Evolutionary conservation across 2,797 vertebrate genomes (phyloP).

Genomic region (Malurus splendens): DNA sequence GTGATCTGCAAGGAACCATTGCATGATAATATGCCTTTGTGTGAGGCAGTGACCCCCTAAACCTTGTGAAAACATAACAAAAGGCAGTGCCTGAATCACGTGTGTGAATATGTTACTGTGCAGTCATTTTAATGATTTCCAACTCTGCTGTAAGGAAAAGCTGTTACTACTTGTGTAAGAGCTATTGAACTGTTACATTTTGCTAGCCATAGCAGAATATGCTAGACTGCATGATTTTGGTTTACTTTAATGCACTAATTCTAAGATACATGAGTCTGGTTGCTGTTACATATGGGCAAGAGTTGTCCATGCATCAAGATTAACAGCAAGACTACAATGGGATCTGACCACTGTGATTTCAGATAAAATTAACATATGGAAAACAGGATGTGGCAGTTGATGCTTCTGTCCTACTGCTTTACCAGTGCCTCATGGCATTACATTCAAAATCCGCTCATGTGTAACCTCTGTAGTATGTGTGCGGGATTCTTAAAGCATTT

Average conservation of each 20-base stretch:
- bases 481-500: neutral
- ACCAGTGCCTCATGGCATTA: neutral
- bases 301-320: rapidly evolving
- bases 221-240: neutral
- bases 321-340: neutral
- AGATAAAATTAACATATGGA: neutral
- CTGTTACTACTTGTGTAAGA: neutral
- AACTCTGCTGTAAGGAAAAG: neutral
- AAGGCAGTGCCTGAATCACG: neutral
- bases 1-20: neutral
- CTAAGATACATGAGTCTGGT: neutral
- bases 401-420: neutral
- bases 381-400: neutral
- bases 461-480: neutral
- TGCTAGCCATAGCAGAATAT: neutral
- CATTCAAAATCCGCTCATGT: neutral
- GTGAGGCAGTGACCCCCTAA: neutral
- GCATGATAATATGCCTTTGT: neutral
- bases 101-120: neutral
- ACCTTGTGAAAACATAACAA: neutral
- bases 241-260: neutral
- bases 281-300: neutral
- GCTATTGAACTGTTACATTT: neutral
- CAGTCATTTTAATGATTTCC: slow-evolving; percentile 6
- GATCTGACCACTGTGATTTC: neutral